Conservation (phyloP, 2,888 invertebrate species). For the Netelia melanura region DNA sequence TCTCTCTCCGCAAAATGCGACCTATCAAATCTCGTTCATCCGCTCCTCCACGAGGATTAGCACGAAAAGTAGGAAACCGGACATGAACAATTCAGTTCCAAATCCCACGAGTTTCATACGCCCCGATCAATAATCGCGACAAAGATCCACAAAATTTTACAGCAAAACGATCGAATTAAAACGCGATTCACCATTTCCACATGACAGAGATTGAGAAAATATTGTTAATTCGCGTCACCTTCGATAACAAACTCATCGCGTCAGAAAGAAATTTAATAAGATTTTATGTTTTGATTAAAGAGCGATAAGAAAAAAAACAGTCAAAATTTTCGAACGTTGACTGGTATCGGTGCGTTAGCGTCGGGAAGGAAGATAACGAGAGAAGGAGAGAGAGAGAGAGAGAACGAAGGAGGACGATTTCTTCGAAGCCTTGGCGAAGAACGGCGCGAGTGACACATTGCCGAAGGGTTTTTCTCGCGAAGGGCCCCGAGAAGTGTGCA, state of each 20-base stretch:
- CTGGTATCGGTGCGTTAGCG: conserved; percentile 20
- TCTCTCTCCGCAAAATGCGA: conserved; percentile 63
- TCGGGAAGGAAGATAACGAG: conserved; percentile 12
- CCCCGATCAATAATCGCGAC: too few species aligned
- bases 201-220: background rate
- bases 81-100: too few species aligned
- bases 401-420: conserved; percentile 27
- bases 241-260: background rate
- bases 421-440: conserved; percentile 47
- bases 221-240: background rate
- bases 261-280: background rate
- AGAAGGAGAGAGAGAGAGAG: conserved; percentile 11
- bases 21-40: conserved; percentile 71
- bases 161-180: too few species aligned
- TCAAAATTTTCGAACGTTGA: conserved; percentile 25
- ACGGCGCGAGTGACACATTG: conserved; percentile 75
- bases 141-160: too few species aligned
- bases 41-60: conserved; percentile 51
- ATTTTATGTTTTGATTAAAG: background rate
- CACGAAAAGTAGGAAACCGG: background rate
- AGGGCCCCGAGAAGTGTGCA: conserved; percentile 32
- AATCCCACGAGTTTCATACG: too few species aligned
- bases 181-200: too few species aligned
- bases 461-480: conserved; percentile 69
- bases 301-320: background rate